These are phyloP conservation scores for Enteromius mattozi DNA, from an alignment of 2,797 vertebrate species.

Conservation along the genomic window DNA sequence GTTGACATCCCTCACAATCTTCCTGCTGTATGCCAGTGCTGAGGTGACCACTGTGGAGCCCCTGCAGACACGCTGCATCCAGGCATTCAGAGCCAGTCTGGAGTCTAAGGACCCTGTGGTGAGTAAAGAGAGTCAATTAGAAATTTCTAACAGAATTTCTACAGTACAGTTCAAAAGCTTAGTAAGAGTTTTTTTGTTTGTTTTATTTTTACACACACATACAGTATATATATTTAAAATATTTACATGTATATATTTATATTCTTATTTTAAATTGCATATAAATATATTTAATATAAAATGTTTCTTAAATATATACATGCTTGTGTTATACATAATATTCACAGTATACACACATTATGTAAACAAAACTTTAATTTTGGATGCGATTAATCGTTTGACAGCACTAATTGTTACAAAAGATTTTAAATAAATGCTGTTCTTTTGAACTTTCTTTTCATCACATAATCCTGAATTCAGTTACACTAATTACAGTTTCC, in stretches of 20 bases:
- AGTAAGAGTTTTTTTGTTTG: background rate
- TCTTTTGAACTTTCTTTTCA: background rate
- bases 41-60: slow-evolving; percentile 82
- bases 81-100: slow-evolving; percentile 82
- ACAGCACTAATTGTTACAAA: background rate
- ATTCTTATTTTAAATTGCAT: no score
- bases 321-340: no score
- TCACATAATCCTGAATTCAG: background rate
- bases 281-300: no score
- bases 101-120: slow-evolving; percentile 88
- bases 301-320: no score
- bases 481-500: background rate
- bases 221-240: no score
- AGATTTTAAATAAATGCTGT: background rate
- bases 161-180: background rate
- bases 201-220: no score
- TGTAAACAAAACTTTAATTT: no score
- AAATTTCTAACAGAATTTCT: background rate
- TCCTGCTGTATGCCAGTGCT: slow-evolving; percentile 83
- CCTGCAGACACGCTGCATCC: slow-evolving; percentile 82
- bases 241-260: no score
- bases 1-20: slow-evolving; percentile 86
- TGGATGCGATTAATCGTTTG: no score
- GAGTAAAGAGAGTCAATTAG: slow-evolving; percentile 59
- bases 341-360: no score